Base-by-base conservation (phyloP, 2,888 invertebrate species). In the Dione juno region DNA sequence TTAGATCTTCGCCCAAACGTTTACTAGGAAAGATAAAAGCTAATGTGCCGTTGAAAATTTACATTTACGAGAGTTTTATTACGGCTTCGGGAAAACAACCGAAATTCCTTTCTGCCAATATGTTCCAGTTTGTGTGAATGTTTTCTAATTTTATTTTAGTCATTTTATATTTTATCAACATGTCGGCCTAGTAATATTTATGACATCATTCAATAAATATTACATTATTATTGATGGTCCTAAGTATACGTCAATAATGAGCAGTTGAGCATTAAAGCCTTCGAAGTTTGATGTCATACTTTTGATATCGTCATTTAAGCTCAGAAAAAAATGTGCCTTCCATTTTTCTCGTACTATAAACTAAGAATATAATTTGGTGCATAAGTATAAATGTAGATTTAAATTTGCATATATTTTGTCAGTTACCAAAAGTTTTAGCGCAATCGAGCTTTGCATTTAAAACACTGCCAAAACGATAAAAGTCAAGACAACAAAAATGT, bases 1-100 rank as follows among this genome's bases (percentile, higher is more conserved):
- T 85, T 82, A 82, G 81, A 81, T 79, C 76, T 76, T 78, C 82
- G 81, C 85, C 84, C 82, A 80, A 84, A 81, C 81, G 78, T 84
- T 87, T 80, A 82, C 80, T 80, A 70, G 80, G 77, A 81, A 78
- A 84, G 80, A 85, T 87, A 83, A 87, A 85, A 82, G 77, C 85
- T 84, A 80, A 88, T 84, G 84, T 80, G 63, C 80, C 82, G 80
- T 79, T 78, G 80, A 82, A 67, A 77, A 76, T 80, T 77, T 72
- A 75, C 75, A 72, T 77, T 77, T 77, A 77, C 73, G 74, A 72
- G 72, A 70, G 66, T 63, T 75, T 66, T 75, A 72, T 75, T 73
- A 72, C 70, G 69, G 64, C 16, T 77, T 74, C 75, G 67, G 69
- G 73, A 76, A 74, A 75, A 68, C 70, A 63, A 70, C 66, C 61